These are phyloP conservation scores for Gryon sp. DNA, from an alignment of 1,140 invertebrate species.

Conservation along the genomic window DNA sequence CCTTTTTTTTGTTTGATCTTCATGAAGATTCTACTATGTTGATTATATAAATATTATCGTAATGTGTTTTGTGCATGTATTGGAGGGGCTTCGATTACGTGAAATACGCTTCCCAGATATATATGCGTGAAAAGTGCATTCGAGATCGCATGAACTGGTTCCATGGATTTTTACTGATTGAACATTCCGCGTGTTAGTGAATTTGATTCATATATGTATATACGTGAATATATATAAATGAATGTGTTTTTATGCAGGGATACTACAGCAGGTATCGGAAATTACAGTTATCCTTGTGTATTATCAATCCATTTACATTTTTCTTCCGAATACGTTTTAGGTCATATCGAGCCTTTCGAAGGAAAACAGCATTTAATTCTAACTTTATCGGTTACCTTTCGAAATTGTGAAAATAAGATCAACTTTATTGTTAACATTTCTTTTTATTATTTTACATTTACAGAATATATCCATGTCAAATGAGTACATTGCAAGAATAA, in stretches of 20 bases:
- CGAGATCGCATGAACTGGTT: constrained; percentile 40
- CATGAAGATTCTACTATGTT: constrained; percentile 18
- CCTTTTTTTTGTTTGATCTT: neutral
- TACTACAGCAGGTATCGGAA: constrained; percentile 23
- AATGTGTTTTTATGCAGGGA: constrained; percentile 22
- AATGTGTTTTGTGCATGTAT: constrained; percentile 14
- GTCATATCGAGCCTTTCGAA: neutral
- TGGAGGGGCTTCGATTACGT: constrained; percentile 42
- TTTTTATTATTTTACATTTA: too few relatives aligned
- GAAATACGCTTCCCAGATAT: constrained; percentile 20
- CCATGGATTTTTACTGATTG: constrained; percentile 23
- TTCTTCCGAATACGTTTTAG: constrained; percentile 3
- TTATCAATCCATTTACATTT: constrained; percentile 10
- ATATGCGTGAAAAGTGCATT: constrained; percentile 6
- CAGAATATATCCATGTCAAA: too few relatives aligned
- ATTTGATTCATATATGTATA: neutral
- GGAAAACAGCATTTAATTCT: constrained; percentile 2
- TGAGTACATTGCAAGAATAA: too few relatives aligned
- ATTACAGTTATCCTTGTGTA: constrained; percentile 28
- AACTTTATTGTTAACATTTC: too few relatives aligned
- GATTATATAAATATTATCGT: constrained; percentile 36
- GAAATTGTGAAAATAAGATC: constrained; percentile 6
- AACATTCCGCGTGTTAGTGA: constrained; percentile 14
- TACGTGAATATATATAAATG: neutral
- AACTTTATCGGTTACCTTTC: neutral